Conservation (phyloP, 2,797 vertebrate species). For the Cossypha dichroa region DNA sequence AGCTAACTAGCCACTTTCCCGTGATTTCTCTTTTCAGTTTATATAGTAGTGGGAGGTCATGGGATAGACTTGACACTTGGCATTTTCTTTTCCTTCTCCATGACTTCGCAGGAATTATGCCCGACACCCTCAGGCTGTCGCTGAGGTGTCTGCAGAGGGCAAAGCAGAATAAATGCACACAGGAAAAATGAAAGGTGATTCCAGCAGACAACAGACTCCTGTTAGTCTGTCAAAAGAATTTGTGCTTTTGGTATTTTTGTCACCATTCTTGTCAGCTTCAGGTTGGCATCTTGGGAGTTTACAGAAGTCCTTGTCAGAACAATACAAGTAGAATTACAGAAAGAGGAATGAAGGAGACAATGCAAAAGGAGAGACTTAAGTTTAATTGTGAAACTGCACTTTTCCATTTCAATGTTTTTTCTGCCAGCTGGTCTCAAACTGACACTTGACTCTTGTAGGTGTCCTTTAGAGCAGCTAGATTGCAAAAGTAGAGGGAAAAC, state of each 20-base stretch:
- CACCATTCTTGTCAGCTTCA: constrained; percentile 60
- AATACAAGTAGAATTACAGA: constrained; percentile 32
- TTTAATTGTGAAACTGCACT: constrained; percentile 24
- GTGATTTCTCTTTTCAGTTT: neutral
- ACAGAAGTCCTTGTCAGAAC: constrained; percentile 57
- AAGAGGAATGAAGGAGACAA: constrained; percentile 53
- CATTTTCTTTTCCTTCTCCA: neutral
- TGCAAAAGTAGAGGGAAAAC: neutral
- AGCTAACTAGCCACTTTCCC: neutral
- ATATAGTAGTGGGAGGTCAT: neutral
- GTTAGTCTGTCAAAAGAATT: constrained; percentile 61
- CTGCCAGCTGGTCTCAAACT: neutral
- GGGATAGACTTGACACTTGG: neutral
- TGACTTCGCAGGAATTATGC: neutral
- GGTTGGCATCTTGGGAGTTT: constrained; percentile 49
- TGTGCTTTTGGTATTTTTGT: constrained; percentile 32
- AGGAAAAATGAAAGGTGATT: constrained; percentile 51
- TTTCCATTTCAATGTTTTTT: constrained; percentile 17
- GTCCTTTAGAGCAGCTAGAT: neutral
- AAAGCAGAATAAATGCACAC: neutral
- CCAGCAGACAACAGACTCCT: constrained; percentile 20
- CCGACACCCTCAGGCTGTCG: neutral
- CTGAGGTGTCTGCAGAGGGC: neutral
- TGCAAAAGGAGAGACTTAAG: neutral
- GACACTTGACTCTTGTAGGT: constrained; percentile 32